Percentiles rank a stretch among this genome's conserved stretches.
These are phyloP conservation scores for Enoplosus armatus DNA, from an alignment of 2,797 vertebrate species.

Conservation along the genomic window DNA sequence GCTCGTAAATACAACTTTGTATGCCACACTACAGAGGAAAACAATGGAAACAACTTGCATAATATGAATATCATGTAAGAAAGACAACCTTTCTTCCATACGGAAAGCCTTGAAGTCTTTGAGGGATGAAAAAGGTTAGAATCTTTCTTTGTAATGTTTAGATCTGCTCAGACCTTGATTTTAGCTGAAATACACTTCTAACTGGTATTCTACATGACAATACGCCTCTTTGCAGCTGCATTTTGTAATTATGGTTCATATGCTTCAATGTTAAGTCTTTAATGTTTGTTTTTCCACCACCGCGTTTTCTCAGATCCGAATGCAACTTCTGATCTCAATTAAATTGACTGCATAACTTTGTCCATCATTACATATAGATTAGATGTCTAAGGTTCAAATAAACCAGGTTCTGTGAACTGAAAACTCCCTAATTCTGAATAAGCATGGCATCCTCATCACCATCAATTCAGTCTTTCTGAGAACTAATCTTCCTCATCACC, in stretches of 20 bases:
- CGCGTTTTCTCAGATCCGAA: neutral
- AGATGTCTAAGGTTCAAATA: neutral
- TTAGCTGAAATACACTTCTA: neutral
- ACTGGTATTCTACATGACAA: neutral
- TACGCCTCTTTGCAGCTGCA: neutral
- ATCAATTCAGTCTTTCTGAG: neutral
- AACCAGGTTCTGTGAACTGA: neutral
- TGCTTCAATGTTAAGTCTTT: neutral
- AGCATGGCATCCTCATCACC: neutral
- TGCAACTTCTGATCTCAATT: neutral
- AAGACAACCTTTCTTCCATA: neutral
- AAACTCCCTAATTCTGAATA: neutral
- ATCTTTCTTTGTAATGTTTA: neutral
- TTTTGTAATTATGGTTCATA: constrained; percentile 3
- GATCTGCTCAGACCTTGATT: neutral
- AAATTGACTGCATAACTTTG: neutral
- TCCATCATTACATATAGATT: neutral
- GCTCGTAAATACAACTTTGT: constrained; percentile 7
- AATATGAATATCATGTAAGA: neutral
- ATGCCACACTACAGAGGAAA: neutral
- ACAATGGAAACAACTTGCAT: neutral
- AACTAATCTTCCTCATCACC: constrained; percentile 1
- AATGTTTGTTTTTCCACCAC: neutral
- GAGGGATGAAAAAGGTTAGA: neutral
- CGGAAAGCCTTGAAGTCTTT: neutral